Conservation (phyloP, 92 coral and sea anemone species). For the Epizoanthus ramosus region DNA sequence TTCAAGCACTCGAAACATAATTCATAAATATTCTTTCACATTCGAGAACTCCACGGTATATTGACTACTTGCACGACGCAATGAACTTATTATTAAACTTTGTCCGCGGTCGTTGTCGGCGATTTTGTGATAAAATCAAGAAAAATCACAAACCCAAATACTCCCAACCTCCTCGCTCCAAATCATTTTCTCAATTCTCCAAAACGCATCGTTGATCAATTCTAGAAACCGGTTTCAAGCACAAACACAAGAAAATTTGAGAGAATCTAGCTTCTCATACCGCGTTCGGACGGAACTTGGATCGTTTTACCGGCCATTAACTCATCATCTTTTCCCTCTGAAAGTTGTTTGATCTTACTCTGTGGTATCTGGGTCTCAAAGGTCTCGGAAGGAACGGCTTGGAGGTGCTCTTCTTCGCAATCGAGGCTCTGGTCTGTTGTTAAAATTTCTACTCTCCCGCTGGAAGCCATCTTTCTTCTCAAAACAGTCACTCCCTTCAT, state of each 20-base stretch:
- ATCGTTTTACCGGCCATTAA: constrained; percentile 25
- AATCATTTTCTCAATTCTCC: constrained; percentile 12
- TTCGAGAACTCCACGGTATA: too few species aligned
- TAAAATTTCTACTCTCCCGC: constrained; percentile 35
- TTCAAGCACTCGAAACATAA: too few species aligned
- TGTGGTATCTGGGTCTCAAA: constrained; percentile 39
- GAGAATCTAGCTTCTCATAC: constrained; percentile 99
- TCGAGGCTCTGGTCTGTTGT: constrained; percentile 53
- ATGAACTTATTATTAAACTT: too few species aligned
- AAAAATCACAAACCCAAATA: neutral
- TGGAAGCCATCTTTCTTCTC: constrained; percentile 91
- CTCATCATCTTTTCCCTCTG: neutral
- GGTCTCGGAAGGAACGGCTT: constrained; percentile 42
- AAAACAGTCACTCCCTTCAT: constrained; percentile 65
- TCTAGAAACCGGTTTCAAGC: neutral
- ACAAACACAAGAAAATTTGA: constrained; percentile 59
- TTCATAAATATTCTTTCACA: too few species aligned
- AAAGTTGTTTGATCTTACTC: constrained; percentile 25
- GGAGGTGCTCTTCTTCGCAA: constrained; percentile 50
- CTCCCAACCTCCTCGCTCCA: neutral
- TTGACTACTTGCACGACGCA: too few species aligned
- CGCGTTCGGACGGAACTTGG: constrained; percentile 45
- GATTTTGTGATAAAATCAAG: neutral
- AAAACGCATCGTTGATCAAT: constrained; percentile 18
- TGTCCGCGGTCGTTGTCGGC: too few species aligned